Percentiles rank a stretch among this genome's conserved stretches.
Evolutionary conservation across 2,113 vertebrate species (phyloP).

Genomic region (Antigone vipio): DNA sequence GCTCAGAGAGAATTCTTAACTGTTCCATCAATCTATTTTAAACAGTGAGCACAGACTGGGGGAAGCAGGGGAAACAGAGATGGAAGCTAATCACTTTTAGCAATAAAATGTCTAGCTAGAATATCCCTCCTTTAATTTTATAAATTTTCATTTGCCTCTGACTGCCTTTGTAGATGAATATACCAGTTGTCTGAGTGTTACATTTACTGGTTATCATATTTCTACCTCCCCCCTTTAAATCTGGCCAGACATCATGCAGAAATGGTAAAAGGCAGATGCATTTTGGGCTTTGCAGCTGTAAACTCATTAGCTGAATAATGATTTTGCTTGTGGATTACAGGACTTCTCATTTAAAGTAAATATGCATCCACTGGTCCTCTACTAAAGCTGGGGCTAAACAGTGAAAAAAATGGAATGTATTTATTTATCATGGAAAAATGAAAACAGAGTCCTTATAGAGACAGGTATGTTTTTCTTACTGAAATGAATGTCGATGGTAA

Average conservation of each 20-base stretch:
- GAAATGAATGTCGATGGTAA: fast-evolving
- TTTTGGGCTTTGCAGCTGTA: not conserved
- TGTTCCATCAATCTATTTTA: constrained; percentile 25
- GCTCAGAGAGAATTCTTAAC: constrained; percentile 22
- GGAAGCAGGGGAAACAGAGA: not conserved
- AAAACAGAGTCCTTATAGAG: not conserved
- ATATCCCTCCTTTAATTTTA: not conserved
- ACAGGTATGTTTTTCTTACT: not conserved
- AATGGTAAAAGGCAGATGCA: not conserved
- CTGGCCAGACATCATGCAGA: not conserved
- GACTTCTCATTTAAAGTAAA: not conserved
- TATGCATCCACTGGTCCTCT: fast-evolving
- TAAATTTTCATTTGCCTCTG: not conserved
- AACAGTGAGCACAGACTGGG: not conserved
- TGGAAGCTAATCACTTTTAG: not conserved
- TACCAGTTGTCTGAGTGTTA: not conserved
- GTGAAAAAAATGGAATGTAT: fast-evolving
- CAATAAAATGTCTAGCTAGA: not conserved
- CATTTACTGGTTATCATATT: not conserved
- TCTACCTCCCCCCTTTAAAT: not conserved
- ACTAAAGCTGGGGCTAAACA: not conserved
- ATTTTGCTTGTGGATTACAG: not conserved
- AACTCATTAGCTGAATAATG: not conserved
- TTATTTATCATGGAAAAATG: not conserved
- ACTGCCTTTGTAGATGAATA: not conserved